A percentile compares a stretch with the other conserved stretches of the same genome.
phyloP scores from a whole-genome alignment of 2,888 invertebrate genomes.

The Imbricaverruca yamaguchii region DNA sequence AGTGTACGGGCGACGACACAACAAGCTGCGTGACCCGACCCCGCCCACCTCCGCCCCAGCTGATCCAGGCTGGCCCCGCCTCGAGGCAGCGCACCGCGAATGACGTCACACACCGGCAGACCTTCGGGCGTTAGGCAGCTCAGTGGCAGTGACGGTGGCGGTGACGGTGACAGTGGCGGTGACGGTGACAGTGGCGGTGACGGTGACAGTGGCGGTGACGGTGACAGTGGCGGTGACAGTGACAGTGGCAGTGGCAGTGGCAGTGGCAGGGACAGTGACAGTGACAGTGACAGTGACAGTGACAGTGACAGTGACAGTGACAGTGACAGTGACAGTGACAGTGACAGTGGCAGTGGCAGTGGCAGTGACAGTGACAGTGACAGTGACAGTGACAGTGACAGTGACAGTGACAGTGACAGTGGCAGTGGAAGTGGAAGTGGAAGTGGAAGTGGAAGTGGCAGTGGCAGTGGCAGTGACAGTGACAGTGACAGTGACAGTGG shows the following conservation, averaged over 20 bases:
- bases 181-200: background rate
- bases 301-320: background rate
- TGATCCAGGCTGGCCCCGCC: too few species aligned
- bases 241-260: background rate
- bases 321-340: constrained; percentile 10
- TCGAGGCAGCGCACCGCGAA: too few species aligned
- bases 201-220: background rate
- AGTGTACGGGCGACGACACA: too few species aligned
- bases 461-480: background rate
- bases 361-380: background rate
- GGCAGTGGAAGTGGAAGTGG: background rate
- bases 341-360: constrained; percentile 6
- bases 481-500: background rate
- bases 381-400: background rate
- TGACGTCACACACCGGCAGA: too few species aligned
- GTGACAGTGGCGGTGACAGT: background rate
- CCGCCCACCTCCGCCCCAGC: too few species aligned
- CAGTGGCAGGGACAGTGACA: background rate
- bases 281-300: background rate
- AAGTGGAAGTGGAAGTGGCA: background rate
- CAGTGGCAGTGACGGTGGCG: background rate
- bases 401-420: background rate
- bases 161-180: background rate
- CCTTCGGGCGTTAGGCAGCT: too few species aligned
- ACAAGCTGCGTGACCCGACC: too few species aligned